Conservation (phyloP, 2,113 vertebrate species). For the Calidris pygmaea region DNA sequence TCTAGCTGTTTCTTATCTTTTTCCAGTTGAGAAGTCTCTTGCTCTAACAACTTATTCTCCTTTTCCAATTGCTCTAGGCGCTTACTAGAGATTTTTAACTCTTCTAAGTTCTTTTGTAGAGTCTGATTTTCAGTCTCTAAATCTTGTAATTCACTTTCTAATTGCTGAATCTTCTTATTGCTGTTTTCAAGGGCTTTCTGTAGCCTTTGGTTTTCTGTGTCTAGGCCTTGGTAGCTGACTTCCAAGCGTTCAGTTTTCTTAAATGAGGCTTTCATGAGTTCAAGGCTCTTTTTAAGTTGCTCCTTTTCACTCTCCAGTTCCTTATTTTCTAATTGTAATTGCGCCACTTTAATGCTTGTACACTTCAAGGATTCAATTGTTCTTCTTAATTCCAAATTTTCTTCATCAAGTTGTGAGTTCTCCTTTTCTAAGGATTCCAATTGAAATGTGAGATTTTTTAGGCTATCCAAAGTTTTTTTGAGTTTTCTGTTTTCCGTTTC, state of each 20-base stretch:
- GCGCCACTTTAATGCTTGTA: slow-evolving; percentile 85
- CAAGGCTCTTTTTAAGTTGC: slow-evolving; percentile 89
- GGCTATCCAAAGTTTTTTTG: slow-evolving; percentile 89
- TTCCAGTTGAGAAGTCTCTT: slow-evolving; percentile 92
- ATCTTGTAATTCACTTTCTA: slow-evolving; percentile 92
- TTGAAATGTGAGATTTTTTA: slow-evolving; percentile 88
- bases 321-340: slow-evolving; percentile 90
- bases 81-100: slow-evolving; percentile 97
- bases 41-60: slow-evolving; percentile 91
- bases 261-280: slow-evolving; percentile 91
- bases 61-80: slow-evolving; percentile 93
- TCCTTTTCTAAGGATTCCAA: slow-evolving; percentile 94
- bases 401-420: slow-evolving; percentile 90
- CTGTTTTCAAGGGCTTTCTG: slow-evolving; percentile 96
- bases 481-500: slow-evolving; percentile 90
- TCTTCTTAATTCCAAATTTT: slow-evolving; percentile 91
- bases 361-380: slow-evolving; percentile 86
- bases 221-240: slow-evolving; percentile 94
- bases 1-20: slow-evolving; percentile 97
- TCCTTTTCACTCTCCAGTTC: slow-evolving; percentile 93
- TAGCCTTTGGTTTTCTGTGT: slow-evolving; percentile 95
- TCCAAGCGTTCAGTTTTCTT: slow-evolving; percentile 95
- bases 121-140: slow-evolving; percentile 93
- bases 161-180: slow-evolving; percentile 93
- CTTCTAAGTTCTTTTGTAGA: slow-evolving; percentile 90